Conservation (phyloP, 2,888 invertebrate species). For the Drosophila bunnanda region DNA sequence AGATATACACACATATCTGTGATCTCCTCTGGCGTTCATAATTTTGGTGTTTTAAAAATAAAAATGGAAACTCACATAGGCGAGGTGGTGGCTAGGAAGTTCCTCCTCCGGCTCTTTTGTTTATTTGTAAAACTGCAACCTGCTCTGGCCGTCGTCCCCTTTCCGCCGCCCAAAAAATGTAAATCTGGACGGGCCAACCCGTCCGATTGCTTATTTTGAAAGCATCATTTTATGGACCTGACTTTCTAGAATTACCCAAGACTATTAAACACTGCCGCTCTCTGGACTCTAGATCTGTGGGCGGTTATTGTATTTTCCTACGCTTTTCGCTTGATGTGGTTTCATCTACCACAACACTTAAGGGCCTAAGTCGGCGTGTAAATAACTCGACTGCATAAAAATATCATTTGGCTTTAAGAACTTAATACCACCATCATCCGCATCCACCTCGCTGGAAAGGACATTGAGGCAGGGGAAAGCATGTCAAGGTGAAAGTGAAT, state of each 20-base stretch:
- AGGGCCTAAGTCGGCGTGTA: constrained; percentile 38
- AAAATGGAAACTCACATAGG: constrained; percentile 43
- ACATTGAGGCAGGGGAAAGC: constrained; percentile 42
- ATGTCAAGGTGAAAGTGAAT: constrained; percentile 60
- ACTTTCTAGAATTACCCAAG: constrained; percentile 65
- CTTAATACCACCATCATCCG: constrained; percentile 23
- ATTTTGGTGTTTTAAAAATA: constrained; percentile 66
- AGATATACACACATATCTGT: not conserved
- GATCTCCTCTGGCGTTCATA: constrained; percentile 52
- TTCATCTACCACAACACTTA: constrained; percentile 35
- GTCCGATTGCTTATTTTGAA: constrained; percentile 43
- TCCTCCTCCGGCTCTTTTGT: constrained; percentile 47
- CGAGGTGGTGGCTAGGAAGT: constrained; percentile 57
- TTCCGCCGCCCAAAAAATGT: constrained; percentile 38
- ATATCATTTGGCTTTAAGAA: constrained; percentile 34
- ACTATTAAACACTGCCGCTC: constrained; percentile 60
- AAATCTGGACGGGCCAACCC: constrained; percentile 51
- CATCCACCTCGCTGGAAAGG: constrained; percentile 44
- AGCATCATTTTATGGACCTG: constrained; percentile 60
- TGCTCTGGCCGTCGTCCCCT: constrained; percentile 35
- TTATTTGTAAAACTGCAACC: constrained; percentile 70
- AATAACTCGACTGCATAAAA: constrained; percentile 33
- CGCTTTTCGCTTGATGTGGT: constrained; percentile 54
- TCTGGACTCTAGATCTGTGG: constrained; percentile 57
- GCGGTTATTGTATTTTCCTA: constrained; percentile 62